A percentile compares a stretch with the other conserved stretches of the same genome.
phyloP scores from a whole-genome alignment of 2,113 vertebrate genomes.

The Ciconia maguari region DNA sequence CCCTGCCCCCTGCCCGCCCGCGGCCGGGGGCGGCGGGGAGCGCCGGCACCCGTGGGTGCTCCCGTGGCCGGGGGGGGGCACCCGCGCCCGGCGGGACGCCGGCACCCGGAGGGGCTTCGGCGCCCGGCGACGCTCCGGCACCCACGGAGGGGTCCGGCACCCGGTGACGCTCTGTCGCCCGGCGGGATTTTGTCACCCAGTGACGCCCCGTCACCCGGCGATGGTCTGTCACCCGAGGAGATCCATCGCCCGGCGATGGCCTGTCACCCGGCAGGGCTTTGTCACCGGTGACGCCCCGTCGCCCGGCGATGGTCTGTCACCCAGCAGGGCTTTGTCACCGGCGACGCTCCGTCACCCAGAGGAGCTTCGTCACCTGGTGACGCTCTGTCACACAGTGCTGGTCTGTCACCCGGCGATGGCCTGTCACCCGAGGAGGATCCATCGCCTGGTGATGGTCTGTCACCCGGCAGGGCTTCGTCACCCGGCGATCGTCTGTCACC shows the following conservation, averaged over 20 bases:
- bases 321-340: not conserved
- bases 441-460: not conserved
- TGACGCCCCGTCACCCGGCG: no score
- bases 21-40: not conserved
- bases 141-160: not conserved
- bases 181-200: not conserved
- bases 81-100: constrained; percentile 24
- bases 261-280: no score
- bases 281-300: no score
- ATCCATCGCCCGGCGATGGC: no score
- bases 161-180: no score
- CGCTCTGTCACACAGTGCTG: not conserved
- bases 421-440: no score
- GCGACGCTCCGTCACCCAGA: not conserved
- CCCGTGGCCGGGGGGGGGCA: not conserved
- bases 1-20: not conserved
- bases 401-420: not conserved
- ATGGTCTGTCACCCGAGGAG: not conserved
- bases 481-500: constrained; percentile 79
- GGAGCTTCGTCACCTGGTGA: not conserved
- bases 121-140: not conserved
- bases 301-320: not conserved
- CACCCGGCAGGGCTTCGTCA: constrained; percentile 10
- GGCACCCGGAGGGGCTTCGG: not conserved
- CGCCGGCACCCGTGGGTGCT: not conserved